Evolutionary conservation across 2,113 vertebrate species (phyloP), one percentile per base, ranked within the genome.

Genomic region (Heloderma charlesbogerti): DNA sequence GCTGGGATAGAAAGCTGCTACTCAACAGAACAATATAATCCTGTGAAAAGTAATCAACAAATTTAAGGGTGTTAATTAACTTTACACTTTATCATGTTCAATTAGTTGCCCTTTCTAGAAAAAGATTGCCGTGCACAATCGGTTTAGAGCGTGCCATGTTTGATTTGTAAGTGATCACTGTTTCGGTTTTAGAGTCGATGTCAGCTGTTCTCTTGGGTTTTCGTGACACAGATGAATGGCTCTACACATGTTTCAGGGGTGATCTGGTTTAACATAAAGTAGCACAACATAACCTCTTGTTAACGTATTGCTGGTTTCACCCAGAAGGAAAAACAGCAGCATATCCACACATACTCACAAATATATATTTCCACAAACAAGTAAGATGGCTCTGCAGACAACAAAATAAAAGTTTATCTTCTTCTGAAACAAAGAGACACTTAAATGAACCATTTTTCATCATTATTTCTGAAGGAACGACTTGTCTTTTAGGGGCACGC

Each of bases 21-120:
- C 98, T 97, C 97, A 97, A 97, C 93, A 80, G 96, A 98, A 98
- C 97, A 98, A 98, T 98, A 98, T 98, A 97, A 98, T 98, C 98
- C 98, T 95, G 98, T 98, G 98, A 98, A 90, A 98, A 98, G 98
- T 98, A 98, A 98, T 97, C 99, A 99, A 99, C 98, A 99, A 99
- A 98, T 98, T 98, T 98, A 98, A 98, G 98, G 98, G 98, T 97
- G 98, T 99, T 99, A 99, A 99, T 99, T 99, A 99, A 99, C 98
- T 99, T 99, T 98, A 99, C 98, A 99, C 99, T 99, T 99, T 99
- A 99, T 99, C 99, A 99, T 99, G 99, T 99, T 99, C 99, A 99
- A 99, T 99, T 99, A 99, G 98, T 98, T 97, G 96, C 98, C 98
- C 98, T 98, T 98, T 98, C 97, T 97, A 94, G 88, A 96, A 86